Base-by-base conservation (phyloP, 2,797 vertebrate species). In the Eptatretus atami region DNA sequence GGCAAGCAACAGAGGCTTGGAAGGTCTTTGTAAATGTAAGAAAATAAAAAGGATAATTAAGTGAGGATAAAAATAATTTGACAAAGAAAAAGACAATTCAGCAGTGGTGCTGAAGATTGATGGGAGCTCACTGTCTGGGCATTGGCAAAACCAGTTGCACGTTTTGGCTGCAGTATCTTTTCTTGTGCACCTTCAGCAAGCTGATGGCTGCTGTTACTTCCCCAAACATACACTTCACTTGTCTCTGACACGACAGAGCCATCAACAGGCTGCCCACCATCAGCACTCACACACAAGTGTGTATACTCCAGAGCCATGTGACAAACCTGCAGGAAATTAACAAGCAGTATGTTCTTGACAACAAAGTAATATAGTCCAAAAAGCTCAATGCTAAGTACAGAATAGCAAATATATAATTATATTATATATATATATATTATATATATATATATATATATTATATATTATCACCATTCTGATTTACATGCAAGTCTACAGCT, bases 271-370 rank as follows among this genome's bases (percentile, higher is more conserved):
- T 94, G 90, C 63, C 94, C 83, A 74, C 82, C 94, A 70, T 98
- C 90, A 4, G 90, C 85, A 68, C 84, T 96, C 31, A 88, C 88
- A 67, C 90, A 98, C 0, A 87, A 94, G 70, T 88, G 82, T 9
- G 88, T 95, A 70, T 96, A 98, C 75, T 96, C 90, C 0, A 86
- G 93, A 2, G 90, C 90, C 90, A 98, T 98, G 67, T 85, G 79
- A 71, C 87, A 87, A 24, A 98, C 86, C 88, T 95, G 63, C 53
- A 63, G 64, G 24, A n/a, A 10, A 61, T n/a, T 9, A 9, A 9
- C 57, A 61, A 10, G 24, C 31, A 44, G 31, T 44, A 44, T 44
- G 31, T 44, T 44, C 31, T 44, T 44, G 31, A 44, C 31, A 44
- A 44, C 6, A 8, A 44, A 8, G 31, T 5, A 44, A 5, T 44